Evolutionary conservation across 2,888 invertebrate genomes (phyloP).

Genomic region (Ophioninae sp.): DNA sequence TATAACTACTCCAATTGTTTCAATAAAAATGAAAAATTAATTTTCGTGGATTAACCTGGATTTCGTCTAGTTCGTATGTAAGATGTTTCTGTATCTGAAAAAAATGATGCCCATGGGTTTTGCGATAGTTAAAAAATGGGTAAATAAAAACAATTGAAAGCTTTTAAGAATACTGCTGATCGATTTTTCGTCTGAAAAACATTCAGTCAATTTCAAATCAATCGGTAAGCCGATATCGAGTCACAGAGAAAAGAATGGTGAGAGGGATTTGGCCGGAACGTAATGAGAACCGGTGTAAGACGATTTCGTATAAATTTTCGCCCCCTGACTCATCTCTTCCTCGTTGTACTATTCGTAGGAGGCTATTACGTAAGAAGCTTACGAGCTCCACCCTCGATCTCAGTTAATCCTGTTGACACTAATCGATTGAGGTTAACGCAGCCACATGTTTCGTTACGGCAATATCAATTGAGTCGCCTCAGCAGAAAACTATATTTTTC

Average conservation of each 20-base stretch:
- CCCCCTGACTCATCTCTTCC: constrained; percentile 1
- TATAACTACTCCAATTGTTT: too few species aligned
- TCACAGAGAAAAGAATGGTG: neutral
- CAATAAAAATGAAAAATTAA: too few species aligned
- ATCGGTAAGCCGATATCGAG: neutral
- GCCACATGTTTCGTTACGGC: constrained; percentile 23
- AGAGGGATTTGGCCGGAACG: neutral
- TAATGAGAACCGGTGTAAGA: neutral
- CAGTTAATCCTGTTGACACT: constrained; percentile 52
- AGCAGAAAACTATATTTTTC: constrained; percentile 3
- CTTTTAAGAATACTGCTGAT: neutral
- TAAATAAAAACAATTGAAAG: neutral
- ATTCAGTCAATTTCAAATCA: neutral
- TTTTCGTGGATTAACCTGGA: too few species aligned
- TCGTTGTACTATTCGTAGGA: constrained; percentile 29
- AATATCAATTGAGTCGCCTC: neutral
- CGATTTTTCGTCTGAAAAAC: neutral
- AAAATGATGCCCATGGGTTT: neutral
- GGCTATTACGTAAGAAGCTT: constrained; percentile 44
- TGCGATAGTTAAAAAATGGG: neutral
- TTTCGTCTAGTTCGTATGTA: too few species aligned
- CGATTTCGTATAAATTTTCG: constrained; percentile 10
- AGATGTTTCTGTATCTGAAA: too few species aligned
- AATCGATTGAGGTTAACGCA: neutral
- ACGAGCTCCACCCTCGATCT: constrained; percentile 23